Evolutionary conservation across 2,797 vertebrate species (phyloP).

Genomic region (Tokudaia muenninki): DNA sequence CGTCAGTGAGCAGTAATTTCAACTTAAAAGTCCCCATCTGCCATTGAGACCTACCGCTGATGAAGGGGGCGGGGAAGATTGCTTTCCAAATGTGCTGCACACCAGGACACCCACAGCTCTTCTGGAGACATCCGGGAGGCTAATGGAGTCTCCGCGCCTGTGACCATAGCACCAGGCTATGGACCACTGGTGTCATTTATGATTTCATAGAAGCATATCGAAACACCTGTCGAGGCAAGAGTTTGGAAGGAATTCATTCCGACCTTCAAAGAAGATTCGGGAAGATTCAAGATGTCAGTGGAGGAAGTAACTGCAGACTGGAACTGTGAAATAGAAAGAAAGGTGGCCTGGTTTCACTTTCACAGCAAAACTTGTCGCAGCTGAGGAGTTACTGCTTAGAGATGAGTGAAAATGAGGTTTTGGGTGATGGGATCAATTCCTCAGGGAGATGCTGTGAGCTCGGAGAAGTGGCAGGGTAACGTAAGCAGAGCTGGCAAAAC

Average conservation of each 20-base stretch:
- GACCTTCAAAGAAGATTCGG: not conserved
- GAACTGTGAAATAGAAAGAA: not conserved
- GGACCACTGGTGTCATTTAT: not conserved
- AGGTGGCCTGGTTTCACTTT: not conserved
- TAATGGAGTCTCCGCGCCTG: not conserved
- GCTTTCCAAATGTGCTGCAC: not conserved
- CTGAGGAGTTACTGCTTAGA: not conserved
- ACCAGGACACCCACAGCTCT: not conserved
- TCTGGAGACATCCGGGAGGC: not conserved
- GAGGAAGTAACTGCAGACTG: not conserved
- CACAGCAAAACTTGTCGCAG: not conserved
- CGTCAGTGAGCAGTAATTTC: not conserved
- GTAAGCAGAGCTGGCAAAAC: not conserved
- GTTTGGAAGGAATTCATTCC: not conserved
- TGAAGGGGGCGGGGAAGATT: not conserved
- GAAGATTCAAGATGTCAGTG: not conserved
- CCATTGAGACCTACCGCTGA: not conserved
- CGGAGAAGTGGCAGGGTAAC: not conserved
- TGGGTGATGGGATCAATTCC: not conserved
- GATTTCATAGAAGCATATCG: not conserved
- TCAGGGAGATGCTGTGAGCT: not conserved
- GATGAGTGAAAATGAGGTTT: not conserved
- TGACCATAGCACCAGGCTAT: not conserved
- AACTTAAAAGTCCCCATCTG: not conserved
- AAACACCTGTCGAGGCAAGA: not conserved